phyloP scores from a whole-genome alignment of 2,888 invertebrate genomes.

The Napeogenes inachia region DNA sequence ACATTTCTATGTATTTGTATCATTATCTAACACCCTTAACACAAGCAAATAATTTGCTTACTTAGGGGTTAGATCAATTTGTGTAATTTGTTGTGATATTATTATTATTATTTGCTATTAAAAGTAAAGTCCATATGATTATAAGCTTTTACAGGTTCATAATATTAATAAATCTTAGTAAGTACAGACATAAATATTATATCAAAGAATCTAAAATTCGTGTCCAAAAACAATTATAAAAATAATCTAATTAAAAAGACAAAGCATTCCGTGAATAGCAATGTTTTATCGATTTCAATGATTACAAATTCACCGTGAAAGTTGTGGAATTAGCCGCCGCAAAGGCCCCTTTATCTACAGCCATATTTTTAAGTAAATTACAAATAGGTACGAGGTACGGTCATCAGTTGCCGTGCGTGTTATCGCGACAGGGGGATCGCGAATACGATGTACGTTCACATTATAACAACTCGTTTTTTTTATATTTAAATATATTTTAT shows the following conservation, averaged over 20 bases:
- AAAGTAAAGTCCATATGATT: no score
- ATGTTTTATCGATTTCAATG: constrained; percentile 23
- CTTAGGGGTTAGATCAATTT: no score
- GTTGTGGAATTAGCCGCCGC: constrained; percentile 46
- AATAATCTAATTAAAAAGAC: constrained; percentile 9
- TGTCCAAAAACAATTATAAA: constrained; percentile 1
- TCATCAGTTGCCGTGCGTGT: constrained; percentile 71
- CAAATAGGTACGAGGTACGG: constrained; percentile 66
- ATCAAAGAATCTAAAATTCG: neutral
- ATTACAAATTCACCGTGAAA: constrained; percentile 32
- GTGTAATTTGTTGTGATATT: no score
- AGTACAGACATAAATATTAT: no score
- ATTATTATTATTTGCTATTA: no score
- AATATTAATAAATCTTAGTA: no score
- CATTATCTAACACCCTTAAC: no score
- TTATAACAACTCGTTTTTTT: constrained; percentile 36
- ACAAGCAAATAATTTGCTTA: no score
- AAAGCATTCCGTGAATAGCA: constrained; percentile 7
- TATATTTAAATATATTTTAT: constrained; percentile 12
- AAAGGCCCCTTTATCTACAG: constrained; percentile 60
- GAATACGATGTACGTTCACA: constrained; percentile 50
- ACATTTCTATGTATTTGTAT: no score
- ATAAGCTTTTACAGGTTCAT: no score
- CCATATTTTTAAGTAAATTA: constrained; percentile 76
- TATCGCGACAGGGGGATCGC: constrained; percentile 71